Base-by-base conservation (phyloP, 2,888 invertebrate genomes). In the Pediacus dermestoides region DNA sequence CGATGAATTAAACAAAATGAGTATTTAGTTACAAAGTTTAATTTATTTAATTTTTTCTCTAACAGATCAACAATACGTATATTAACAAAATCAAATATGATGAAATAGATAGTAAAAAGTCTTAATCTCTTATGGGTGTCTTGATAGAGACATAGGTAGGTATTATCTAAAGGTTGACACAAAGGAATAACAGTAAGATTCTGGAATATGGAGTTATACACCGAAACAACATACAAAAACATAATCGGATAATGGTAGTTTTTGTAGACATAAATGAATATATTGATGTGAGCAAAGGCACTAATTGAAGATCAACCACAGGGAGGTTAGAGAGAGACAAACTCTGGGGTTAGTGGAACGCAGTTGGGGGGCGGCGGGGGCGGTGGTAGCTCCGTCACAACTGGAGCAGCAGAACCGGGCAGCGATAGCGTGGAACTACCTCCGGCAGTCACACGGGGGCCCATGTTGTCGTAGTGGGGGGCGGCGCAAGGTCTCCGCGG, bases 351-450 rank as follows among this genome's bases (percentile, higher is more conserved):
- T 48, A 70, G 73, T 52, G 75, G 73, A 49, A 74, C 71, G 60
- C 75, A 75, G 50, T 69, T 63, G 28, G 79, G 78, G 11, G 80
- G 78, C 4, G 78, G 77, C 2, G 80, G 79, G 1, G 73, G 70
- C 26, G 72, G 70, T 48, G 73, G 73, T 34, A 70, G 62, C 32
- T 72, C 18, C 70, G 70, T 34, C 70, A 53, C 41, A 58, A 67
- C 44, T 70, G 68, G 65, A 32, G 59, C 60, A 33, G 73, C 70
- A 49, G 75, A 75, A 58, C 81, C 87, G 46, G 87, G 86, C 50
- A 91, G 74, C 15, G 89, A 89, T 64, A 89, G 80, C 14, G 86
- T 88, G 4, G 90, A 90, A 64, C 88, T 88, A 30, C 91, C 91
- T 46, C 88, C 87, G 18, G 89, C 89, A 6, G 90, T 91, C 34